Percentiles rank a stretch among this genome's conserved stretches.
Conservation (phyloP, 2,888 invertebrate genomes). For the Spisula subtruncata region DNA sequence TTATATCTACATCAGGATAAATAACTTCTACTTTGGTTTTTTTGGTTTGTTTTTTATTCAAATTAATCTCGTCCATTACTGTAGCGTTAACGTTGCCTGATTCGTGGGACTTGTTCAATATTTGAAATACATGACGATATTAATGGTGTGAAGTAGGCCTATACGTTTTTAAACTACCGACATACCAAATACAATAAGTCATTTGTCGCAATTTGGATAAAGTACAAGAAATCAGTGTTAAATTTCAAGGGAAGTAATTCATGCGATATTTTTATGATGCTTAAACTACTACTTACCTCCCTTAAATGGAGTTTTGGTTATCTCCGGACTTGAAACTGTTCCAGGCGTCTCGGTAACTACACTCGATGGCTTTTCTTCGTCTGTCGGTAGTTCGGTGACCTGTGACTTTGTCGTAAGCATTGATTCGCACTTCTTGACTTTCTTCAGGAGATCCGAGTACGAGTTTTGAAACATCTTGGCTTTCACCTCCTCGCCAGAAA, state of each 20-base stretch:
- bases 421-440: not conserved
- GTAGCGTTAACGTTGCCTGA: not conserved
- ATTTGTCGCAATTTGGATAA: too few species aligned
- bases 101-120: not conserved
- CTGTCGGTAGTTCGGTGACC: not conserved
- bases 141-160: not conserved
- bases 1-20: too few species aligned
- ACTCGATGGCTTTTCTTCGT: not conserved
- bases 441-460: not conserved
- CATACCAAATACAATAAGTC: too few species aligned
- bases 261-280: not conserved
- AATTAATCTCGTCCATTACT: not conserved
- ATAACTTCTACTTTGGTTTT: too few species aligned
- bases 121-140: not conserved
- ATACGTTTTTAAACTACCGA: not conserved
- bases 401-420: too few species aligned
- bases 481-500: not conserved
- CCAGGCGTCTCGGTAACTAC: not conserved
- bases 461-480: not conserved
- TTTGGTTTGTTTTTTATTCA: too few species aligned
- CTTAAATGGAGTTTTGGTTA: not conserved
- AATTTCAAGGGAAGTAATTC: too few species aligned
- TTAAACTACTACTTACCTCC: not conserved
- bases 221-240: too few species aligned
- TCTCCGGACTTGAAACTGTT: not conserved